phyloP scores from a whole-genome alignment of 2,113 vertebrate species.

The Zosterops japonicus region DNA sequence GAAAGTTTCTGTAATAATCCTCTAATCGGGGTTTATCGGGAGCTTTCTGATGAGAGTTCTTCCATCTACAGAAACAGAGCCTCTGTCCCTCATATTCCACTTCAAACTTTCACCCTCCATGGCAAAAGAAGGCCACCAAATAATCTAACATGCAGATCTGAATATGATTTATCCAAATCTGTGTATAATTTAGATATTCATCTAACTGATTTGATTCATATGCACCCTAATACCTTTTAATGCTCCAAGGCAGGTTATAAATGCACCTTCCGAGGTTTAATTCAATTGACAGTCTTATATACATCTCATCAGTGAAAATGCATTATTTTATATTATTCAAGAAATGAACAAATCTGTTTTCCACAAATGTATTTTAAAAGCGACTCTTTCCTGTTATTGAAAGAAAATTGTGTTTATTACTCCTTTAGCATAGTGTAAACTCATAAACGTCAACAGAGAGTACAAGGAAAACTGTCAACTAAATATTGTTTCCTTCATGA shows the following conservation, averaged over 20 bases:
- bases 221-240: conserved; percentile 74
- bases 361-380: conserved; percentile 82
- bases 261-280: conserved; percentile 76
- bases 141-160: conserved; percentile 45
- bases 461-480: conserved; percentile 97
- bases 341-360: conserved; percentile 83
- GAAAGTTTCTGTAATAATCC: not conserved
- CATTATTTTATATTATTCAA: conserved; percentile 81
- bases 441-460: conserved; percentile 95
- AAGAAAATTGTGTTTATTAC: conserved; percentile 95
- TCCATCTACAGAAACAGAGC: not conserved
- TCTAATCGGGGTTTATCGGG: not conserved
- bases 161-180: conserved; percentile 73
- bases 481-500: conserved; percentile 98
- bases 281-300: conserved; percentile 76
- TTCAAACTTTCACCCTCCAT: not conserved
- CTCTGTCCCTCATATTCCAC: not conserved
- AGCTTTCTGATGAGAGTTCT: not conserved
- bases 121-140: not conserved
- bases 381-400: conserved; percentile 87
- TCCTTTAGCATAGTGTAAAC: conserved; percentile 95
- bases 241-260: conserved; percentile 74
- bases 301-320: conserved; percentile 68
- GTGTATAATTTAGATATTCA: conserved; percentile 78
- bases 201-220: conserved; percentile 70